phyloP scores from a whole-genome alignment of 2,797 vertebrate species.

The Premnoplex brunnescens region DNA sequence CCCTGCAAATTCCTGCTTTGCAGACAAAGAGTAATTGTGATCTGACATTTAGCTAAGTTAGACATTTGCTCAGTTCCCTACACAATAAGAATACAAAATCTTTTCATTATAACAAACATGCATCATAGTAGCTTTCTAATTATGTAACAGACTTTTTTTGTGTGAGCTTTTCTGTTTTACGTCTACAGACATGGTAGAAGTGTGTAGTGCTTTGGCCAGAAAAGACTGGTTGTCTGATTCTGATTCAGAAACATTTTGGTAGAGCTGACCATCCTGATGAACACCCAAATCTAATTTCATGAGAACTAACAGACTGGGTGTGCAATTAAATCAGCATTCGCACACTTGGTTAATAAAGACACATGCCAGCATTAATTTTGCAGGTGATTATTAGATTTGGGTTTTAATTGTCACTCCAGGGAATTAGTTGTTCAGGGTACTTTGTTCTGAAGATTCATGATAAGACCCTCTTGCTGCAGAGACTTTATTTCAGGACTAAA shows the following conservation, averaged over 20 bases:
- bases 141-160: background rate
- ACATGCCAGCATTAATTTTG: conserved; percentile 19
- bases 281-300: background rate
- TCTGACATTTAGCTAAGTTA: conserved; percentile 63
- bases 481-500: conserved; percentile 38
- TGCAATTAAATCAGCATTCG: conserved; percentile 3
- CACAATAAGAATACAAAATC: conserved; percentile 10
- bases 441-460: conserved; percentile 19
- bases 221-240: background rate
- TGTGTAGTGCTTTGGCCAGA: background rate
- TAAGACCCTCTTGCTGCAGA: background rate
- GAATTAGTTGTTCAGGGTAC: conserved; percentile 5
- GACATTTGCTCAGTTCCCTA: conserved; percentile 37
- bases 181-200: background rate
- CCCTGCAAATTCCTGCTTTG: conserved; percentile 13
- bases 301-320: background rate
- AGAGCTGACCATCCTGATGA: background rate
- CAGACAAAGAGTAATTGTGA: conserved; percentile 66
- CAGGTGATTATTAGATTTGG: conserved; percentile 28
- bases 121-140: conserved; percentile 22
- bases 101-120: background rate
- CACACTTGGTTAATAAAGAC: background rate
- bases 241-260: background rate
- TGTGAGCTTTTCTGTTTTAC: background rate
- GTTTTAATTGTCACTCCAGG: conserved; percentile 17